Evolutionary conservation across 2,797 vertebrate genomes (phyloP), one percentile per base, ranked within the genome.

Genomic region (Petrocephalus schoutedeni): DNA sequence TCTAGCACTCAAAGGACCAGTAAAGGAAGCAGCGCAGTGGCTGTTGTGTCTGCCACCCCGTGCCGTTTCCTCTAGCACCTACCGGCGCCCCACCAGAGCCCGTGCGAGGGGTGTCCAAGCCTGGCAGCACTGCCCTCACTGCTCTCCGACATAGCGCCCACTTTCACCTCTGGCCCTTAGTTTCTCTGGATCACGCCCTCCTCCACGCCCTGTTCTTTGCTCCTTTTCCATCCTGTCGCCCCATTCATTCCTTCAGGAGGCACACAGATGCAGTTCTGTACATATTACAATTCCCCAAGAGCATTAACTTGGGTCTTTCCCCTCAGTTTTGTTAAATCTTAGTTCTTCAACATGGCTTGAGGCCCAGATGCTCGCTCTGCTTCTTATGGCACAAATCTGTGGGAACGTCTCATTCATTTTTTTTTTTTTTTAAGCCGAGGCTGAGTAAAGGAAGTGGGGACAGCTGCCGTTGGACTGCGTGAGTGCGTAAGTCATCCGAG

Each of bases 131-230:
- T 45, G 71, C 71, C 36, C 5, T 45, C 19, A 0, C 6, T 36
- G 12, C 32, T 41, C 32, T 32, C 71, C 7, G 71, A 74, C 41
- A 45, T 32, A 77, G 32, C 4, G 4, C 56, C 36, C 12, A 16
- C 28, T 21, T 14, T 41, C 32, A 19, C 56, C 14, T 36, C 56
- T 36, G 85, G 56, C 28, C n/a, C n/a, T n/a, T n/a, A n/a, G n/a
- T 77, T 45, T 45, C 71, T 77, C 6, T 8, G 19, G 16, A 41
- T 83, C 10, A 51, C 23, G 91, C 91, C 86, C 89, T 91, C 93
- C 93, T 87, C 67, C 28, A 45, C 93, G 64, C 4, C 3, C 94
- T 91, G 91, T 91, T 92, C 92, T 94, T 93, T 92, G 94, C 95
- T 94, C 94, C 86, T 89, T 86, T 89, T 90, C 92, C 90, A 88